phyloP scores from a whole-genome alignment of 1,140 invertebrate species.

The Leguminivora glycinivorella region DNA sequence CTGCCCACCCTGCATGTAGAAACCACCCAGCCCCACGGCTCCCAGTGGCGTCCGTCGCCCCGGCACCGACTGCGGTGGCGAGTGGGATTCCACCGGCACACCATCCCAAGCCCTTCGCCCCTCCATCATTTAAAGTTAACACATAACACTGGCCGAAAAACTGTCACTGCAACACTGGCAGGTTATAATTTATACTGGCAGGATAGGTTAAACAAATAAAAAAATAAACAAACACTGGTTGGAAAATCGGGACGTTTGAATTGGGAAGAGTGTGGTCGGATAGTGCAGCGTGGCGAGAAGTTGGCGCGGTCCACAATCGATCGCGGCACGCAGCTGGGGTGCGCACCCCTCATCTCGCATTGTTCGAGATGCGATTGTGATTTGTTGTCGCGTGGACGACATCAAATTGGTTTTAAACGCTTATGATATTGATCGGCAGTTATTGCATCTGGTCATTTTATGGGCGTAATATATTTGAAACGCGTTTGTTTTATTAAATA shows the following conservation, averaged over 20 bases:
- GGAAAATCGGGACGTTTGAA: slow-evolving; percentile 48
- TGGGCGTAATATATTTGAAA: neutral
- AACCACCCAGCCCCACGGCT: slow-evolving; percentile 89
- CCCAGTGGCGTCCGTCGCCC: slow-evolving; percentile 88
- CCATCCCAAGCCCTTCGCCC: slow-evolving; percentile 72
- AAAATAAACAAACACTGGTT: slow-evolving; percentile 26
- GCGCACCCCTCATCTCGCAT: slow-evolving; percentile 76
- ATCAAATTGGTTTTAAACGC: slow-evolving; percentile 37
- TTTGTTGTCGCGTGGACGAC: slow-evolving; percentile 53
- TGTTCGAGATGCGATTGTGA: slow-evolving; percentile 68
- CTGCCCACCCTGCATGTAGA: slow-evolving; percentile 84
- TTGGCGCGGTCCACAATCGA: slow-evolving; percentile 73
- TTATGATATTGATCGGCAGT: slow-evolving; percentile 26
- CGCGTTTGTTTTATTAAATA: too few species aligned
- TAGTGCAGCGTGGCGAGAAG: slow-evolving; percentile 65
- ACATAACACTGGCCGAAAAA: slow-evolving; percentile 43
- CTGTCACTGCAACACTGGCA: neutral
- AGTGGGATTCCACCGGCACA: slow-evolving; percentile 74
- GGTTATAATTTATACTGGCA: neutral
- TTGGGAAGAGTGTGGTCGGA: slow-evolving; percentile 62
- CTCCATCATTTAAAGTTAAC: slow-evolving; percentile 60
- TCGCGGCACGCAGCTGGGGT: slow-evolving; percentile 73
- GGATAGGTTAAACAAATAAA: slow-evolving; percentile 7
- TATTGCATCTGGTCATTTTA: slow-evolving; percentile 6
- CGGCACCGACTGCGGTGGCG: slow-evolving; percentile 82